Evolutionary conservation across 1,140 invertebrate genomes (phyloP).

Genomic region (Chironomus striatipennis): DNA sequence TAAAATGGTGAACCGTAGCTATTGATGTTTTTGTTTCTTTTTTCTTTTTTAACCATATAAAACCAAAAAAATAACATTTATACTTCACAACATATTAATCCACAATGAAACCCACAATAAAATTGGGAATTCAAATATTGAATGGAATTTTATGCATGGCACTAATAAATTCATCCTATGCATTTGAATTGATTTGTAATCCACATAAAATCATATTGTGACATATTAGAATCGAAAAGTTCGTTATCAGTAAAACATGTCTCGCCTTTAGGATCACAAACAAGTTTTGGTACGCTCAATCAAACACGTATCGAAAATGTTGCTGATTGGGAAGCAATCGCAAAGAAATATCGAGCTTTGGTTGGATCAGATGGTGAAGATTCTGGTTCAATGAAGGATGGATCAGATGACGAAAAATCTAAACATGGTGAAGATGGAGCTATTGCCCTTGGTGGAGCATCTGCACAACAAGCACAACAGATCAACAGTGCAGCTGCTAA

Average conservation of each 20-base stretch:
- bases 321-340: slow-evolving; percentile 82
- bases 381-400: slow-evolving; percentile 37
- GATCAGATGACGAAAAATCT: slow-evolving; percentile 36
- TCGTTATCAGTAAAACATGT: slow-evolving; percentile 63
- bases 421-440: slow-evolving; percentile 26
- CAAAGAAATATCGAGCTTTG: slow-evolving; percentile 78
- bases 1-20: not conserved
- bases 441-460: slow-evolving; percentile 28
- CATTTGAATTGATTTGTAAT: not conserved
- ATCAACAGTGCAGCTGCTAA: slow-evolving; percentile 24
- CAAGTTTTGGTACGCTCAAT: slow-evolving; percentile 58
- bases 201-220: not conserved
- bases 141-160: not conserved
- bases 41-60: slow-evolving; percentile 22
- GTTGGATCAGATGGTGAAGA: slow-evolving; percentile 36
- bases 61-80: not conserved
- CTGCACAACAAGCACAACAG: slow-evolving; percentile 20
- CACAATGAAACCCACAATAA: slow-evolving; percentile 3
- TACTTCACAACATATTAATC: not conserved
- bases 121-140: not conserved
- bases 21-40: slow-evolving; percentile 22
- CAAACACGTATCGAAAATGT: slow-evolving; percentile 76
- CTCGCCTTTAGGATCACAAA: slow-evolving; percentile 70
- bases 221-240: not conserved
- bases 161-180: not conserved